Conservation (phyloP, 2,113 vertebrate species). For the Muntiacus muntjak region DNA sequence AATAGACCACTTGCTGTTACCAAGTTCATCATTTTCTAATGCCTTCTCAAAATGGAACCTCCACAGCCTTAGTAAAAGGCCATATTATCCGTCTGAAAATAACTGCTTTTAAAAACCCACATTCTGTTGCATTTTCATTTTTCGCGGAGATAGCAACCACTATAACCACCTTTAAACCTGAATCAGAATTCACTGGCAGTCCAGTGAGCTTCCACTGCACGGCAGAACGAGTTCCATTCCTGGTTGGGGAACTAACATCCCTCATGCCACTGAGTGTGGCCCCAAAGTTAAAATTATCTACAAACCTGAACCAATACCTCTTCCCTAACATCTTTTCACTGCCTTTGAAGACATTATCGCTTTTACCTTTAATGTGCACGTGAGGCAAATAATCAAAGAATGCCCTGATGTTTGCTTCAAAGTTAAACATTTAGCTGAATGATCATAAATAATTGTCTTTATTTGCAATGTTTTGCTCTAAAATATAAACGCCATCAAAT, state of each 20-base stretch:
- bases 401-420: background rate
- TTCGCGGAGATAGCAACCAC: background rate
- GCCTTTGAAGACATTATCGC: background rate
- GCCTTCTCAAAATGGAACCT: background rate
- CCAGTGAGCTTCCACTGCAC: background rate
- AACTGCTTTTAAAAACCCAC: background rate
- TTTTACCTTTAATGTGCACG: background rate
- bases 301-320: background rate
- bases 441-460: background rate
- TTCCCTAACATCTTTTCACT: background rate
- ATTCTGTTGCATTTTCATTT: background rate
- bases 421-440: background rate
- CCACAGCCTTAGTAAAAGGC: background rate
- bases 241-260: background rate
- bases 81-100: background rate
- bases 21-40: background rate
- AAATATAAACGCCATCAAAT: background rate
- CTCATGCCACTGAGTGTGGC: background rate
- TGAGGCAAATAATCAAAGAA: background rate
- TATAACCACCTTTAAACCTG: background rate
- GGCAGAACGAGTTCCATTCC: fast-evolving
- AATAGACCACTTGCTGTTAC: background rate
- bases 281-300: background rate
- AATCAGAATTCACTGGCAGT: background rate
- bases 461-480: background rate